Conservation (phyloP, 2,888 invertebrate species). For the Lomographa bimaculata region DNA sequence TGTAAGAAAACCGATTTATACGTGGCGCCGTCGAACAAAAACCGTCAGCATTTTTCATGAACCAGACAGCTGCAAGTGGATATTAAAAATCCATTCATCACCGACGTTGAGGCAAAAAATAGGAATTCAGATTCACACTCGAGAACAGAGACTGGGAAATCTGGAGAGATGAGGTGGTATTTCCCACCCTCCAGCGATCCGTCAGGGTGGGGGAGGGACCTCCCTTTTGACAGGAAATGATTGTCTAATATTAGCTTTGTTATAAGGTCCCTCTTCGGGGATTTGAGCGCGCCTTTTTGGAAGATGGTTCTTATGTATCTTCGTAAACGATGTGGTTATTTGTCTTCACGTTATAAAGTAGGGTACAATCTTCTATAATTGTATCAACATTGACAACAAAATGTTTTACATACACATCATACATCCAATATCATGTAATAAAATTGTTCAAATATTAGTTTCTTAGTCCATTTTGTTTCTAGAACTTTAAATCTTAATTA, state of each 20-base stretch:
- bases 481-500: too few relatives aligned
- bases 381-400: too few relatives aligned
- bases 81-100: constrained; percentile 80
- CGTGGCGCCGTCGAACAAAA: constrained; percentile 42
- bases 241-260: constrained; percentile 83
- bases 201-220: constrained; percentile 55
- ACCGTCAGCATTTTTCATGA: constrained; percentile 59
- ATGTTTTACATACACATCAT: too few relatives aligned
- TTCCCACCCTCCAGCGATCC: constrained; percentile 51
- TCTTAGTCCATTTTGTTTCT: too few relatives aligned
- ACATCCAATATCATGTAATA: too few relatives aligned
- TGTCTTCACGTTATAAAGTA: constrained; percentile 29
- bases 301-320: constrained; percentile 44
- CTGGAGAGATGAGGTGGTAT: constrained; percentile 76
- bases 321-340: constrained; percentile 38
- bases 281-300: constrained; percentile 57
- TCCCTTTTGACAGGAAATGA: constrained; percentile 82
- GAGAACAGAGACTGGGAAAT: constrained; percentile 72
- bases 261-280: constrained; percentile 78
- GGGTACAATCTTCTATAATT: too few relatives aligned
- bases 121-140: constrained; percentile 78
- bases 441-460: too few relatives aligned
- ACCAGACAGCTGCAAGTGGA: constrained; percentile 69
- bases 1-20: constrained; percentile 31
- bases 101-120: constrained; percentile 65